Percentiles rank a stretch among this genome's conserved stretches.
Evolutionary conservation across 2,888 invertebrate species (phyloP).

Genomic region (Ecliptopera silaceata): DNA sequence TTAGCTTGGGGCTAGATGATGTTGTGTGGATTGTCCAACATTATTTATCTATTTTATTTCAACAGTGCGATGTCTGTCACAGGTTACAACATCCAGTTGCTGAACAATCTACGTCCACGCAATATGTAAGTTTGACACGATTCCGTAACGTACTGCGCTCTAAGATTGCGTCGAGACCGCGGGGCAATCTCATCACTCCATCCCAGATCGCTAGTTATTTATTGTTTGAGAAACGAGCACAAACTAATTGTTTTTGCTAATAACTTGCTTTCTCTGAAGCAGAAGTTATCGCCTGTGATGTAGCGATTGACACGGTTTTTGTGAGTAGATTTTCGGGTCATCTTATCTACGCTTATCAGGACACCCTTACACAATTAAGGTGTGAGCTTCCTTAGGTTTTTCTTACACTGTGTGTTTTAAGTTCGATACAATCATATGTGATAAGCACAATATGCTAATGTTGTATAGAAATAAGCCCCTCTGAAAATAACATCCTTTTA

Average conservation of each 20-base stretch:
- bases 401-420: too few relatives aligned
- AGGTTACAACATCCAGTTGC: constrained; percentile 2
- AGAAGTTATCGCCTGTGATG: constrained; percentile 38
- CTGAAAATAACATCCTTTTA: too few relatives aligned
- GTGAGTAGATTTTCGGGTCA: not conserved
- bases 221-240: constrained; percentile 47
- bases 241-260: constrained; percentile 44
- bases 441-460: too few relatives aligned
- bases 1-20: too few relatives aligned
- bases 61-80: too few relatives aligned
- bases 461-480: too few relatives aligned
- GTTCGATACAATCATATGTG: too few relatives aligned
- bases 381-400: too few relatives aligned
- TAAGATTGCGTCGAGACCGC: constrained; percentile 40
- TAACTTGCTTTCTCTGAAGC: constrained; percentile 39
- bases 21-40: too few relatives aligned
- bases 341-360: too few relatives aligned
- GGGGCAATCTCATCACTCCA: constrained; percentile 48
- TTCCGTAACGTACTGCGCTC: constrained; percentile 46
- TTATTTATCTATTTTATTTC: too few relatives aligned
- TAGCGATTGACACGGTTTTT: constrained; percentile 28
- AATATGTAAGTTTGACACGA: constrained; percentile 53
- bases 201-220: constrained; percentile 62
- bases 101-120: constrained; percentile 34
- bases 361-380: too few relatives aligned